These are phyloP conservation scores for Drosophila punjabiensis DNA, from an alignment of 1,140 invertebrate species.

Conservation along the genomic window DNA sequence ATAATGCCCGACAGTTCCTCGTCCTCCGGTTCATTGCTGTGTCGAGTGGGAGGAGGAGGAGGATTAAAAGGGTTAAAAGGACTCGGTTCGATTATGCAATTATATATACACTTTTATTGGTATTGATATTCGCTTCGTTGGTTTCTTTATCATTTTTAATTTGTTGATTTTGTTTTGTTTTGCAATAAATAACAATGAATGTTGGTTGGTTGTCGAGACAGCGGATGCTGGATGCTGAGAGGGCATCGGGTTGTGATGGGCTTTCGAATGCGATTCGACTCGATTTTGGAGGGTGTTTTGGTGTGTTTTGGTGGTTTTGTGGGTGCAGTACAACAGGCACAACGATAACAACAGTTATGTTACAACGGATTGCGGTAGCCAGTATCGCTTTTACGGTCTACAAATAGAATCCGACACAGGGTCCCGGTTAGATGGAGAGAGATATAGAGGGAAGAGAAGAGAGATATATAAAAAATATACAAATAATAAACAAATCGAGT, in stretches of 20 bases:
- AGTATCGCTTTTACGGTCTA: slow-evolving; percentile 79
- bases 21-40: slow-evolving; percentile 77
- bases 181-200: slow-evolving; percentile 81
- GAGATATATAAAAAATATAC: slow-evolving; percentile 46
- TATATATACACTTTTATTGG: slow-evolving; percentile 59
- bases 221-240: slow-evolving; percentile 46
- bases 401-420: slow-evolving; percentile 58
- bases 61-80: slow-evolving; percentile 21
- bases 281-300: slow-evolving; percentile 21
- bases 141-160: slow-evolving; percentile 27
- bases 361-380: slow-evolving; percentile 69
- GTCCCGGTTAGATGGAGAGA: slow-evolving; percentile 37
- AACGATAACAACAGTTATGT: slow-evolving; percentile 71
- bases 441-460: slow-evolving; percentile 46
- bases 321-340: slow-evolving; percentile 59
- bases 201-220: slow-evolving; percentile 55
- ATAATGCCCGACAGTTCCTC: slow-evolving; percentile 73
- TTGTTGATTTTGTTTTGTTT: slow-evolving; percentile 43
- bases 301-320: slow-evolving; percentile 35
- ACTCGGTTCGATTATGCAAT: slow-evolving; percentile 37
- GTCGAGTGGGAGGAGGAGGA: slow-evolving; percentile 10
- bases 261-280: slow-evolving; percentile 44
- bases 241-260: slow-evolving; percentile 33
- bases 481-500: slow-evolving; percentile 38
- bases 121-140: slow-evolving; percentile 45